These are phyloP conservation scores for Enteromius unitaeniatus DNA, from an alignment of 2,797 vertebrate genomes.

Conservation along the genomic window DNA sequence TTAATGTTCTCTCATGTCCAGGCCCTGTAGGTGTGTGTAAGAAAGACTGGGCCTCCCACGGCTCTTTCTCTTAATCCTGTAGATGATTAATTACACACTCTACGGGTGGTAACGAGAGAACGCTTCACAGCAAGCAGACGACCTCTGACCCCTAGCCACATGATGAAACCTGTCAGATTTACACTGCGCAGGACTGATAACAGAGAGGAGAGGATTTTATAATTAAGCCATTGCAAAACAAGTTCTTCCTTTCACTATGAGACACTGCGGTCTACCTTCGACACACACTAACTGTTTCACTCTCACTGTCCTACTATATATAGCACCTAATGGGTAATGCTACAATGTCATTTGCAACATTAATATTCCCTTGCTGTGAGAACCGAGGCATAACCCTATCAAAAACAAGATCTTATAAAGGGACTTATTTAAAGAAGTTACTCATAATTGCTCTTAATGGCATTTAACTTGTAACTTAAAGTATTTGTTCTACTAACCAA, in stretches of 20 bases:
- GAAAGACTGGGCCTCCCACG: slow-evolving; percentile 25
- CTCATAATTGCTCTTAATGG: background rate
- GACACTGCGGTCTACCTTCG: background rate
- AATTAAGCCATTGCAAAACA: background rate
- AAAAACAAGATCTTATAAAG: background rate
- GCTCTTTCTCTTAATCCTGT: slow-evolving; percentile 54
- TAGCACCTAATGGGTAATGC: slow-evolving; percentile 20
- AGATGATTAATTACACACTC: slow-evolving; percentile 74
- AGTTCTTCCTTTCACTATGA: background rate
- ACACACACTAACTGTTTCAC: background rate
- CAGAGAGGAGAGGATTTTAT: background rate
- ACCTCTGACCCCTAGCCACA: slow-evolving; percentile 37
- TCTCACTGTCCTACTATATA: slow-evolving; percentile 4
- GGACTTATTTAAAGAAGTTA: background rate
- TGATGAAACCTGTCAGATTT: slow-evolving; percentile 35
- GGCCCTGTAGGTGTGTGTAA: slow-evolving; percentile 11
- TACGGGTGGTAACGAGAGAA: slow-evolving; percentile 65
- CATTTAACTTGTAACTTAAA: too few relatives aligned
- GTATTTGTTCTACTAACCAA: background rate
- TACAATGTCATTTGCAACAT: slow-evolving; percentile 23
- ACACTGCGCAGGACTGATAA: slow-evolving; percentile 7
- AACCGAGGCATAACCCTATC: slow-evolving; percentile 1
- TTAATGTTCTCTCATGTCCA: slow-evolving; percentile 8
- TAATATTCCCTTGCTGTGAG: background rate
- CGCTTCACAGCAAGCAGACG: slow-evolving; percentile 38